These are phyloP conservation scores for Pharmacophagus antenor DNA, from an alignment of 2,888 invertebrate species.

Conservation along the genomic window DNA sequence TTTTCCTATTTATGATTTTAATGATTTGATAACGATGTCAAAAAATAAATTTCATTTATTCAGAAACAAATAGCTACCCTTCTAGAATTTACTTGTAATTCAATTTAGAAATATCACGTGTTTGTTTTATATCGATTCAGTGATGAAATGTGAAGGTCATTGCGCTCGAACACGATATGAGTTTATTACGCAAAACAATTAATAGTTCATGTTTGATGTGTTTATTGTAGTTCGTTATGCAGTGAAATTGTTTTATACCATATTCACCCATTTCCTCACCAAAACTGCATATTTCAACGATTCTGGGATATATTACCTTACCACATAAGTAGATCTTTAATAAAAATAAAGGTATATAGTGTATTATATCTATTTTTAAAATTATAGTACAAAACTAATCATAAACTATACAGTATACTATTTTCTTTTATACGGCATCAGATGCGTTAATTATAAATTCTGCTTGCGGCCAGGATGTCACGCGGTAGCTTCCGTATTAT, in stretches of 20 bases:
- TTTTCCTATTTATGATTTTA: not conserved
- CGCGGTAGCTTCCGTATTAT: constrained; percentile 63
- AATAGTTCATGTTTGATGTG: constrained; percentile 7
- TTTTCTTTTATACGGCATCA: constrained; percentile 68
- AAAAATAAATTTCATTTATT: not conserved
- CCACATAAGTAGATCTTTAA: not conserved
- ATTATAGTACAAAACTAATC: not conserved
- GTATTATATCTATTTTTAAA: not conserved
- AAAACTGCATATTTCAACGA: not conserved
- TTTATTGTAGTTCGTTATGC: constrained; percentile 3
- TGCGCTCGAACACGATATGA: constrained; percentile 20
- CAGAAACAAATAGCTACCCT: not conserved
- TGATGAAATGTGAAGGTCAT: constrained; percentile 17
- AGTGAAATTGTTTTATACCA: not conserved
- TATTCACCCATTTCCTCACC: not conserved
- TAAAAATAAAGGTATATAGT: not conserved
- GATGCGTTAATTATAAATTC: constrained; percentile 66
- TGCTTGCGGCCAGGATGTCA: constrained; percentile 63
- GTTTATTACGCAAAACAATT: constrained; percentile 19
- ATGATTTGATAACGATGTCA: too few relatives aligned
- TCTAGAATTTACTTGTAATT: not conserved
- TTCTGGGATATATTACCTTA: not conserved
- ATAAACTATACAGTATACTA: constrained; percentile 39
- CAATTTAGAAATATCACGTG: constrained; percentile 11
- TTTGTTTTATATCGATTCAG: constrained; percentile 14